Base-by-base conservation (phyloP, 2,888 invertebrate genomes). In the Phania funesta region DNA sequence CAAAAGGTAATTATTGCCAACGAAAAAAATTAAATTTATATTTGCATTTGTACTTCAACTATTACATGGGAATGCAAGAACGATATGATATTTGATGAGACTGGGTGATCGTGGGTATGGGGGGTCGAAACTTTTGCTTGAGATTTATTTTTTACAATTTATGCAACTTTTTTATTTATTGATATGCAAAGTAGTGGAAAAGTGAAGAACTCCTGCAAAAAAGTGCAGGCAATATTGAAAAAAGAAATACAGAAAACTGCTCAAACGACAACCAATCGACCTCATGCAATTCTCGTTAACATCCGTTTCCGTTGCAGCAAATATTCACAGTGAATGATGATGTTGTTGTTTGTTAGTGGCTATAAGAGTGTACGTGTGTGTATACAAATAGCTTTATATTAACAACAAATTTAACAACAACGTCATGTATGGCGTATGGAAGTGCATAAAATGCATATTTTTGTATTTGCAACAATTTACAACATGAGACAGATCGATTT, bases 401-500 rank as follows among this genome's bases (percentile, higher is more conserved):
- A 77, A 77, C 26, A 76, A 60, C 48, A 67, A 58, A 26, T 32
- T 50, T 38, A 41, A 41, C 48, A 50, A 76, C 41, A 64, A 11
- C 85, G 85, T 86, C 86, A 48, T 87, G 87, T 85, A 86, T 87
- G 88, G 86, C 86, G 85, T 87, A 87, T 84, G 71, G 78, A 85
- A 88, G 87, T 89, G 89, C 89, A 89, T 88, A 87, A 86, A 86
- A 88, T 89, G 89, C 89, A 88, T 70, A 88, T 88, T 88, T 89
- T 88, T 79, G 38, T 62, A 54, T 50, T 29, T 70, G 85, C 85
- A 86, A 86, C 87, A 88, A 89, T 89, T 89, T 89, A 89, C 88
- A 89, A 85, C 88, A 86, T 87, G 87, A 88, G 88, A 89, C 89
- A 88, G 89, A 87, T 89, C 89, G 89, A 89, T 89, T 89, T 89